Evolutionary conservation across 2,888 invertebrate species (phyloP).

Genomic region (Cryptocheilus praepositus): DNA sequence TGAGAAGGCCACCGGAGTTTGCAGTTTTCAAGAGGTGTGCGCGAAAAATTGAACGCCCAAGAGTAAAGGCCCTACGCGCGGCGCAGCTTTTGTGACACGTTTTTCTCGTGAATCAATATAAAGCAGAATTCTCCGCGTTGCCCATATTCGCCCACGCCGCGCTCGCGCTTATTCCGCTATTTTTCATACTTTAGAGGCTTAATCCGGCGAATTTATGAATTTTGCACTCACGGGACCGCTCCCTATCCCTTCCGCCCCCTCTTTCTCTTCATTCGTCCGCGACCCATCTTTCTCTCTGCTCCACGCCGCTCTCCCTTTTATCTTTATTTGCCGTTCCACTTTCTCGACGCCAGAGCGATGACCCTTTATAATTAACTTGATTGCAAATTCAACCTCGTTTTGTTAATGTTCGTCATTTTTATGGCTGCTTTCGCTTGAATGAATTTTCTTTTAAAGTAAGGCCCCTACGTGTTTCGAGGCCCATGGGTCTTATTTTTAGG

Average conservation of each 20-base stretch:
- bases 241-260: constrained; percentile 34
- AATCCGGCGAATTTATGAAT: constrained; percentile 1
- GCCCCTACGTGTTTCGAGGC: too few species aligned
- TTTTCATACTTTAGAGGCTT: not conserved
- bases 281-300: not conserved
- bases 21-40: too few species aligned
- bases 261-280: not conserved
- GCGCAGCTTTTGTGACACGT: constrained; percentile 1
- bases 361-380: too few species aligned
- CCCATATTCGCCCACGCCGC: constrained; percentile 3
- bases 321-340: not conserved
- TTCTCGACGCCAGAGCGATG: too few species aligned
- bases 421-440: too few species aligned
- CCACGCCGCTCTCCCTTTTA: not conserved
- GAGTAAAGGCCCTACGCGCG: constrained; percentile 1
- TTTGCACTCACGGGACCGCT: constrained; percentile 13
- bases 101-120: constrained; percentile 24
- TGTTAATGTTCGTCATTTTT: too few species aligned
- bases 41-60: not conserved
- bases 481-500: too few species aligned
- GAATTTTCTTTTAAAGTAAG: too few species aligned
- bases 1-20: too few species aligned
- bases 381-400: too few species aligned
- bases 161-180: not conserved
- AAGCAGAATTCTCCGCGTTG: constrained; percentile 40